phyloP scores from a whole-genome alignment of 2,797 vertebrate species.

The Peromyscus eremicus region DNA sequence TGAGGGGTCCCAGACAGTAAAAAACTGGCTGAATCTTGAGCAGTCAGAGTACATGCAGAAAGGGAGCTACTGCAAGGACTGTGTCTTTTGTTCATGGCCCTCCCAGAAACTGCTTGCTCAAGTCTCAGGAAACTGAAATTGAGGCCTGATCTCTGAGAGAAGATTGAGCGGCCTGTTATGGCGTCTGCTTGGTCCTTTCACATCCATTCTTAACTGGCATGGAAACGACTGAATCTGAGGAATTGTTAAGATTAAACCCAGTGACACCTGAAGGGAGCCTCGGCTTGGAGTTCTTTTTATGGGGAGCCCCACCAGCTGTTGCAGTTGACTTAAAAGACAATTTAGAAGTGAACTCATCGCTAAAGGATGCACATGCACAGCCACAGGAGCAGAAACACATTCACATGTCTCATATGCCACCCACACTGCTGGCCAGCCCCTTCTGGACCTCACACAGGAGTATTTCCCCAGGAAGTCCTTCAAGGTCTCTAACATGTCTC shows the following conservation, averaged over 20 bases:
- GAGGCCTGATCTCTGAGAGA: too few species aligned
- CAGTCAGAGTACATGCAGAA: too few species aligned
- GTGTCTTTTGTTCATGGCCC: too few species aligned
- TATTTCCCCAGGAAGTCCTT: constrained; percentile 11
- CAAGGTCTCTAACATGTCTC: not conserved
- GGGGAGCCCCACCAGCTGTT: constrained; percentile 36
- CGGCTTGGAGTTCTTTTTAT: constrained; percentile 13
- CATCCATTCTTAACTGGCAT: constrained; percentile 18
- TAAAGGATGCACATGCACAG: not conserved
- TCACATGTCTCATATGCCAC: not conserved
- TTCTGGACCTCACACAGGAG: constrained; percentile 21
- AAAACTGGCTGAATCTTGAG: too few species aligned
- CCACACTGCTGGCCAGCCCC: not conserved
- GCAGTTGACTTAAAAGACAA: not conserved
- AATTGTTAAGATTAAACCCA: constrained; percentile 6
- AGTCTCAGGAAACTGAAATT: too few species aligned
- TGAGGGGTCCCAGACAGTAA: too few species aligned
- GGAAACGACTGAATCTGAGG: constrained; percentile 18
- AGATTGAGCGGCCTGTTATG: too few species aligned
- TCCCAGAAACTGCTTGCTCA: too few species aligned
- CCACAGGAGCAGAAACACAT: not conserved
- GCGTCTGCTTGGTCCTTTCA: too few species aligned
- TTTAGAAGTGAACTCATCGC: not conserved
- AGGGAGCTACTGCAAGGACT: too few species aligned
- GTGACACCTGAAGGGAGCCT: constrained; percentile 34